Evolutionary conservation across 2,888 invertebrate species (phyloP), one percentile per base, ranked within the genome.

Genomic region (Sinopyrophorus schimmeli): DNA sequence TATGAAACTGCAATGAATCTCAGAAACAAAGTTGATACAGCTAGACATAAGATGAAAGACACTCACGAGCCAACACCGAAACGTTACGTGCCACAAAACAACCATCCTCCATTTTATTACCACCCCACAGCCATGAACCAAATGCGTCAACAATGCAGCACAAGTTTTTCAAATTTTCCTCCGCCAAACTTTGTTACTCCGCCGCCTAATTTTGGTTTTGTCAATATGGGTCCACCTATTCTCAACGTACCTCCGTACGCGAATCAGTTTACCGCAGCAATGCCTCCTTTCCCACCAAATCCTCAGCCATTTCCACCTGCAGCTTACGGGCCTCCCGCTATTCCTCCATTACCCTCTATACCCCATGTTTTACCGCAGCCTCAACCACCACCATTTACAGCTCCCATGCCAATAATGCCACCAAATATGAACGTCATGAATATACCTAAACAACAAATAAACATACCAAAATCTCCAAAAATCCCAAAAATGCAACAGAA

Each of bases 1-100:
- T 73, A 69, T 51, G 73, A 72, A 51, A 61, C 62, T 20, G 63
- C 65, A 24, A 73, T 72, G 71, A 74, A 74, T 58, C 60, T 72
- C 41, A 70, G 74, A 18, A 78, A 76, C 61, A 43, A 63, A 27
- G 73, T 76, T 53, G 59, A 64, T 39, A 53, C 59, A 16, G 52
- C 58, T 7, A 49, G 60, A 24, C 61, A 61, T 32, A 53, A 55
- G 12, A 47, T 59, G 35, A 50, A 56, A 14, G 60, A 61, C 20
- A 53, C 46, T 16, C 53, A 49, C 16, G 60, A 58, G 34, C 55
- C 58, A 20, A 30, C 32, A n/a, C 27, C 38, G 2, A 47, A 52
- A 17, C 37, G 47, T 2, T 31, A 17, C 21, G 18, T 42, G 37
- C 51, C 30, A 14, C 41, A 14, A 17, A 40, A n/a, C n/a, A 41